Evolutionary conservation across 2,797 vertebrate genomes (phyloP), one percentile per base, ranked within the genome.

Genomic region (Microctenopoma stevenorrisi): DNA sequence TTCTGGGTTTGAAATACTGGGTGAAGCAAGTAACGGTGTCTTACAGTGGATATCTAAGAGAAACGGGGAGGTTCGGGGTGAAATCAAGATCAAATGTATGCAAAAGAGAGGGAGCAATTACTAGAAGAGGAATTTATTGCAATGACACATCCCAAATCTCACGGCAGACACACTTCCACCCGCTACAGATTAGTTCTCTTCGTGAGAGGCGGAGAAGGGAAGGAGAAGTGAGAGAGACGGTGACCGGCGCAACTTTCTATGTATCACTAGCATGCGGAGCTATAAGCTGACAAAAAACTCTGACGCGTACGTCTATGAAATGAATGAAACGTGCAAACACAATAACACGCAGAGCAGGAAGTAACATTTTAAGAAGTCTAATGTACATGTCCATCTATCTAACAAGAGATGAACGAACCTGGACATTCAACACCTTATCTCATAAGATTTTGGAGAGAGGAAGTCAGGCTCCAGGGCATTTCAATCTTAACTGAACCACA

Each of bases 161-260:
- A 30, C 25, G 38, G 15, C 43, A 40, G 49, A 70, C 43, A 52
- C 65, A 42, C 65, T 38, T 28, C 57, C 28, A 33, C 13, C 53
- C 54, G 26, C 16, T 5, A 54, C 26, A 76, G 63, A 81, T 70
- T 61, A 63, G 13, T 56, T 51, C 52, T 57, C 56, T 66, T 78
- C 61, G 50, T 80, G 76, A 64, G 48, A 33, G 16, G 55, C 44
- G 51, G 78, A 70, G 64, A 46, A 15, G n/a, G 48, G 63, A 89
- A 89, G 75, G 68, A 89, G 89, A 88, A 90, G 88, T 88, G 85
- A 86, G 75, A 86, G 38, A 62, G 74, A 71, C 55, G 12, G 74
- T 75, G 79, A 84, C 79, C 79, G 73, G 76, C 0, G 30, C 68
- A 61, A 70, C 83, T 84, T 88, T 84, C 76, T 85, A 52, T 54